These are phyloP conservation scores for Petroica traversi DNA, from an alignment of 2,113 vertebrate species.

Conservation along the genomic window DNA sequence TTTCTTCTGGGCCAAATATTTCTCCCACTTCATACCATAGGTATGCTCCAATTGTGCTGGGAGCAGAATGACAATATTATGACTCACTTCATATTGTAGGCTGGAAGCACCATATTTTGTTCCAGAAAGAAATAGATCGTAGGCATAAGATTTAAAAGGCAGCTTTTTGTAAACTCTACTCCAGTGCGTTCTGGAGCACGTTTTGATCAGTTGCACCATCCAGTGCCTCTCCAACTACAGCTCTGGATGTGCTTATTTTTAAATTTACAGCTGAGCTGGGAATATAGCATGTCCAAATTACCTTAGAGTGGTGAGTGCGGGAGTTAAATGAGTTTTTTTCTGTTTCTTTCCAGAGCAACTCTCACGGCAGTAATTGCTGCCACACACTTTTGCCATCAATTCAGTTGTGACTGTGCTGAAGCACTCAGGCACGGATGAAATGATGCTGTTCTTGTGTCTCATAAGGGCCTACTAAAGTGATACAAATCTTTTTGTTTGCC, in stretches of 20 bases:
- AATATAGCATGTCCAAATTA: conserved; percentile 22
- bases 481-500: neutral
- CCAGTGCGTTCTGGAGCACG: neutral
- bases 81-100: conserved; percentile 13
- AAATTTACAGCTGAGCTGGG: conserved; percentile 5
- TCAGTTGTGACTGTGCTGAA: neutral
- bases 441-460: neutral
- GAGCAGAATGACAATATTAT: conserved; percentile 39
- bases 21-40: conserved; percentile 48
- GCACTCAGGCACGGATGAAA: neutral
- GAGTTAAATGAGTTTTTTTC: conserved; percentile 23
- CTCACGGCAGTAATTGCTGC: neutral
- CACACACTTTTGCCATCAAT: conserved; percentile 3
- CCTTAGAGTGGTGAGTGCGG: neutral
- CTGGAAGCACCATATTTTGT: conserved; percentile 1
- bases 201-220: neutral
- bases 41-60: conserved; percentile 52
- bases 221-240: neutral
- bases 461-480: neutral
- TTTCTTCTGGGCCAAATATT: conserved; percentile 33
- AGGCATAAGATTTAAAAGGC: conserved; percentile 21
- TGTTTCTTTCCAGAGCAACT: neutral
- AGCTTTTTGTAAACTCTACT: neutral
- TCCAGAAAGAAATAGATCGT: conserved; percentile 19
- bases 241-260: neutral